Evolutionary conservation across 2,888 invertebrate genomes (phyloP).

Genomic region (Ectropis crepuscularia): DNA sequence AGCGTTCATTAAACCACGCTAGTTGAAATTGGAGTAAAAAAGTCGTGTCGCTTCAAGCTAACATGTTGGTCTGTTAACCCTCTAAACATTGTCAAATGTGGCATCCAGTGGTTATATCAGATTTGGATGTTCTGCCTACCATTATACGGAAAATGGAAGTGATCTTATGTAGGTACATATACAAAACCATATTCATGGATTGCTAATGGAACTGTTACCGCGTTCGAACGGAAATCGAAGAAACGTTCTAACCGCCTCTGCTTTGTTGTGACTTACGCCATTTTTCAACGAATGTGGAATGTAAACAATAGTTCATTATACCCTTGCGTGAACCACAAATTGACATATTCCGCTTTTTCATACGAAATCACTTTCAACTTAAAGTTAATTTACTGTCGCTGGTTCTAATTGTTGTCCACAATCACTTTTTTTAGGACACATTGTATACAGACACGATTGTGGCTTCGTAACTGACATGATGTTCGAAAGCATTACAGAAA

Average conservation of each 20-base stretch:
- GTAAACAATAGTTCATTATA: conserved; percentile 32
- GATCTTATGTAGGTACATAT: conserved; percentile 13
- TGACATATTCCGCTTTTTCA: conserved; percentile 39
- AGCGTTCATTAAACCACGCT: too few species aligned
- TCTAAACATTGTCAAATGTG: too few species aligned
- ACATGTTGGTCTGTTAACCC: too few species aligned
- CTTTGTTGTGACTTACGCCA: conserved; percentile 12
- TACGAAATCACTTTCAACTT: conserved; percentile 46
- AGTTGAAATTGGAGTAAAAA: too few species aligned
- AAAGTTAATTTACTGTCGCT: conserved; percentile 46
- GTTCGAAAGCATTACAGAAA: conserved; percentile 1
- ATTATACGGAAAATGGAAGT: conserved; percentile 14
- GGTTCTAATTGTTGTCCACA: conserved; percentile 48
- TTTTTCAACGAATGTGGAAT: conserved; percentile 10
- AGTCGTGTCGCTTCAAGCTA: too few species aligned
- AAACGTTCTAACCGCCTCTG: conserved; percentile 4
- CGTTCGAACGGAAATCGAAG: conserved; percentile 24
- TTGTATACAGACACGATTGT: conserved; percentile 41
- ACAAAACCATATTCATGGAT: conserved; percentile 26
- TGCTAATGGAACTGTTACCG: conserved; percentile 27
- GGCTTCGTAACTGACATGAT: conserved; percentile 39
- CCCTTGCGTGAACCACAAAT: conserved; percentile 48
- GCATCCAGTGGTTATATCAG: too few species aligned
- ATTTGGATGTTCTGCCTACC: neutral
- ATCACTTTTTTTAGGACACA: conserved; percentile 42